Evolutionary conservation across 2,888 invertebrate species (phyloP).

Genomic region (Glyphotaelius pellucidus): DNA sequence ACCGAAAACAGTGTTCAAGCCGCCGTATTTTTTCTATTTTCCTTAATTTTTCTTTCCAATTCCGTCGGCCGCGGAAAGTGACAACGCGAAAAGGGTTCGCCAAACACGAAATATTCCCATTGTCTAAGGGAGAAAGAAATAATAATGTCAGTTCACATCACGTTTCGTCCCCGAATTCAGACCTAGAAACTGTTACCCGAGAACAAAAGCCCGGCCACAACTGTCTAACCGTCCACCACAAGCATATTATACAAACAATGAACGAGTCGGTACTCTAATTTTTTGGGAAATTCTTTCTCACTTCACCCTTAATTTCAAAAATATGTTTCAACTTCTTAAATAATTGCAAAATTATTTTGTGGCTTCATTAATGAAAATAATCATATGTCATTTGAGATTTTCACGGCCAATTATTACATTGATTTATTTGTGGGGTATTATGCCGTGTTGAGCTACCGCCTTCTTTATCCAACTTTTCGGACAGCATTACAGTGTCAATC

Average conservation of each 20-base stretch:
- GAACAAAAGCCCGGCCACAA: not conserved
- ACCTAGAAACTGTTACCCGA: not conserved
- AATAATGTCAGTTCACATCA: not conserved
- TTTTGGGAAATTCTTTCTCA: not conserved
- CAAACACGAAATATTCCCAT: not conserved
- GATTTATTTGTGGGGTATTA: no score
- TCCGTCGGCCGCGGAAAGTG: not conserved
- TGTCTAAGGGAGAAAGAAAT: conserved; percentile 2
- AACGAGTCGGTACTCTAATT: not conserved
- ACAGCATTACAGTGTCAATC: no score
- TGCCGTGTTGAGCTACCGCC: no score
- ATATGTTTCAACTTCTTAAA: not conserved
- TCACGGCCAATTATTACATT: no score
- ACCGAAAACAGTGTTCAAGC: not conserved
- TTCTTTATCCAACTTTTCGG: no score
- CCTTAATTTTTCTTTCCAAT: not conserved
- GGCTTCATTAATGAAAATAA: no score
- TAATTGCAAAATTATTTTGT: no score
- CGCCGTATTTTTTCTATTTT: not conserved
- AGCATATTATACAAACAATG: not conserved
- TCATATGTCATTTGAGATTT: no score
- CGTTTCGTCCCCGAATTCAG: not conserved
- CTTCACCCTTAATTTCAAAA: not conserved
- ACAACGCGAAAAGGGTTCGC: conserved; percentile 2
- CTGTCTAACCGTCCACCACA: not conserved